A percentile compares a stretch with the other conserved stretches of the same genome.
These are phyloP conservation scores for Noctua fimbriata DNA, from an alignment of 2,888 invertebrate genomes.

Conservation along the genomic window DNA sequence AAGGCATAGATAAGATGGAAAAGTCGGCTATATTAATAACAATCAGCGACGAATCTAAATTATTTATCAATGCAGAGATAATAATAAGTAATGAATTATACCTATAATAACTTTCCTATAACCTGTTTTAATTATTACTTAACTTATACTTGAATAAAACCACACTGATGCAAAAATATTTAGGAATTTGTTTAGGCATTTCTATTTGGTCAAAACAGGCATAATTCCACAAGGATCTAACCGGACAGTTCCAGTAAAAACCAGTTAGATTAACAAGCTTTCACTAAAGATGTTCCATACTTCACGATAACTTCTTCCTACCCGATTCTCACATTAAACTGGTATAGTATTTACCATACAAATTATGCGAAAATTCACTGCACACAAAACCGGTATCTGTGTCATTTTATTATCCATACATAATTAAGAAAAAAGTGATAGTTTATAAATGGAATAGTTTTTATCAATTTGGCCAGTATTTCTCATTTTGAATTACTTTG, in stretches of 20 bases:
- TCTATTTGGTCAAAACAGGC: neutral
- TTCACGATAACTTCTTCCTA: constrained; percentile 39
- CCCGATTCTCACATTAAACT: constrained; percentile 53
- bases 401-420: constrained; percentile 28
- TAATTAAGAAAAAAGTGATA: constrained; percentile 22
- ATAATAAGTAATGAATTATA: constrained; percentile 5
- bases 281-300: constrained; percentile 51
- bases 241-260: constrained; percentile 27
- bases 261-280: constrained; percentile 44
- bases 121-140: neutral
- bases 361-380: constrained; percentile 46
- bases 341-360: constrained; percentile 43
- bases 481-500: constrained; percentile 9
- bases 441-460: constrained; percentile 10
- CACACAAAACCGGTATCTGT: constrained; percentile 21
- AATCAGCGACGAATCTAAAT: constrained; percentile 10
- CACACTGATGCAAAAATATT: neutral
- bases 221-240: constrained; percentile 27
- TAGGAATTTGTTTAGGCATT: neutral
- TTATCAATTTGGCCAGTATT: neutral
- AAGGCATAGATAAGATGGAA: constrained; percentile 12
- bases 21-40: constrained; percentile 15
- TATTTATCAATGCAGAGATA: constrained; percentile 16
- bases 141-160: neutral
- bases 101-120: neutral